A percentile compares a stretch with the other conserved stretches of the same genome.
Conservation (phyloP, 2,888 invertebrate genomes). For the Hirudinaria manillensis region DNA sequence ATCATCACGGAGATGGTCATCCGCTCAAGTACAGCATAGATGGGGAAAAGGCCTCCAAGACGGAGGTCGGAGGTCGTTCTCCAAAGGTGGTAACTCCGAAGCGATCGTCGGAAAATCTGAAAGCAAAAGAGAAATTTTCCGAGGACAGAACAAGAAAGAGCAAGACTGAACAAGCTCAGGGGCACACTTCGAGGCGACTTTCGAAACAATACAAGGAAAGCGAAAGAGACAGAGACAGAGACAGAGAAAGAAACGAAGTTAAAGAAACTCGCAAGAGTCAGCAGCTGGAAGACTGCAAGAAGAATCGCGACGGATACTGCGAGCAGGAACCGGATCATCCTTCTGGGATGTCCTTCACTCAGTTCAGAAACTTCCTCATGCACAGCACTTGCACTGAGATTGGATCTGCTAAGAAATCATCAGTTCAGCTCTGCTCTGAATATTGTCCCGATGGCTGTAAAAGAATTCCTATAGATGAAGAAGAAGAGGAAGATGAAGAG, state of each 20-base stretch:
- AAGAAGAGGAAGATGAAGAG: not conserved
- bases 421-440: not conserved
- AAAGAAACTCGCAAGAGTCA: not conserved
- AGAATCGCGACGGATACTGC: not conserved
- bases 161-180: too few relatives aligned
- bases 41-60: not conserved
- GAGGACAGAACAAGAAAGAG: too few relatives aligned
- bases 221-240: not conserved
- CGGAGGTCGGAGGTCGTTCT: not conserved
- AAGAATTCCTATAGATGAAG: not conserved
- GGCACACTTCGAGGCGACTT: too few relatives aligned
- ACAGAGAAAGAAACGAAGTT: not conserved
- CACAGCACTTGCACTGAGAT: conserved; percentile 5
- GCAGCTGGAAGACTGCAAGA: not conserved
- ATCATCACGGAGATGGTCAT: not conserved
- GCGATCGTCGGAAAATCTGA: too few relatives aligned
- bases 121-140: too few relatives aligned
- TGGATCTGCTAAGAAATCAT: not conserved
- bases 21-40: not conserved
- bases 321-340: conserved; percentile 9
- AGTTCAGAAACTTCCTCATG: conserved; percentile 9
- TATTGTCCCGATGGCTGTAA: not conserved
- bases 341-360: conserved; percentile 17
- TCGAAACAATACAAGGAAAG: too few relatives aligned
- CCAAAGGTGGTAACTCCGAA: too few relatives aligned